Conservation (phyloP, 1,140 invertebrate species). For the Drosophila sechellia region DNA sequence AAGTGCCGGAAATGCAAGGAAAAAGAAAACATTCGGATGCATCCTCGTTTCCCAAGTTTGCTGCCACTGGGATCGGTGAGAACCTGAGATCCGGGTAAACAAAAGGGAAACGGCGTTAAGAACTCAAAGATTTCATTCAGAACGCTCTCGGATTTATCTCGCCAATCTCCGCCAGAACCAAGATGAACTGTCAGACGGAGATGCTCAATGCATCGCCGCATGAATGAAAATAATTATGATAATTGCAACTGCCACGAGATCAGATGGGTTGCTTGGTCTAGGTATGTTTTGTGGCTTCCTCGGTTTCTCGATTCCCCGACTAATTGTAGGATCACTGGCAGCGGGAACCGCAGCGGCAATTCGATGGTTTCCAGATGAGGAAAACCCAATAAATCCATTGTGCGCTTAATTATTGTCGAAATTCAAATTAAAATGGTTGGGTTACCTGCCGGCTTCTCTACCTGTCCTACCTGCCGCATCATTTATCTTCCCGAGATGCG, state of each 20-base stretch:
- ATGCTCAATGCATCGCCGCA: constrained; percentile 59
- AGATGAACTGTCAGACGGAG: constrained; percentile 39
- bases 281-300: constrained; percentile 14
- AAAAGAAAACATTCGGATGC: constrained; percentile 66
- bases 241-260: constrained; percentile 72
- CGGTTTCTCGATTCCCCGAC: constrained; percentile 35
- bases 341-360: constrained; percentile 54
- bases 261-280: constrained; percentile 16
- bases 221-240: constrained; percentile 83
- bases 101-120: constrained; percentile 66
- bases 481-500: constrained; percentile 76
- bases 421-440: constrained; percentile 72
- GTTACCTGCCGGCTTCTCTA: constrained; percentile 48
- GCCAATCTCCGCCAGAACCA: constrained; percentile 42
- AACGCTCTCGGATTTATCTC: constrained; percentile 52
- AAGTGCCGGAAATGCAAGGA: constrained; percentile 64
- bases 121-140: constrained; percentile 37
- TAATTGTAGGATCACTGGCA: constrained; percentile 73
- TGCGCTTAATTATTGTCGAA: constrained; percentile 80
- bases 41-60: constrained; percentile 37
- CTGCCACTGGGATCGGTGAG: constrained; percentile 21
- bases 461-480: constrained; percentile 43
- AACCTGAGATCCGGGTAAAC: constrained; percentile 23
- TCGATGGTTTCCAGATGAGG: constrained; percentile 12
- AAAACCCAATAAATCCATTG: constrained; percentile 80